Percentiles rank a stretch among this genome's conserved stretches.
phyloP scores from a whole-genome alignment of 2,888 invertebrate species.

The Tineola bisselliella region DNA sequence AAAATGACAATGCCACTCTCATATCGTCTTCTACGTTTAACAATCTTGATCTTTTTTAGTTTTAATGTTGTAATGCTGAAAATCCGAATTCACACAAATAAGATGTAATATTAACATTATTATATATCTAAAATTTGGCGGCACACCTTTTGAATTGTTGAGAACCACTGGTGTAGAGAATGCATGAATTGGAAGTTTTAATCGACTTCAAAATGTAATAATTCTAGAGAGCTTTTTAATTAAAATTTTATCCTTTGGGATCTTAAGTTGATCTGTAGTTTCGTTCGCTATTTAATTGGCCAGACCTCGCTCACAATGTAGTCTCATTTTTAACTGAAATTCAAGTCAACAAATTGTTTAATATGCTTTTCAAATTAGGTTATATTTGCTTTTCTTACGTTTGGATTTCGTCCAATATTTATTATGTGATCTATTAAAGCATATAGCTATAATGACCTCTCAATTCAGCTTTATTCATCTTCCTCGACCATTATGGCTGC shows the following conservation, averaged over 20 bases:
- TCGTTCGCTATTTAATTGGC: slow-evolving; percentile 8
- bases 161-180: slow-evolving; percentile 5
- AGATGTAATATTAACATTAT: no score
- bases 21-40: no score
- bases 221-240: slow-evolving; percentile 23
- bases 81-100: no score
- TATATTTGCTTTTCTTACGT: not conserved
- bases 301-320: not conserved
- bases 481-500: no score
- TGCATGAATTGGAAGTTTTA: slow-evolving; percentile 19
- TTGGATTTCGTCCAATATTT: not conserved
- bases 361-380: not conserved
- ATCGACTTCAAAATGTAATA: slow-evolving; percentile 22
- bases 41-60: no score
- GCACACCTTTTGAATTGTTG: no score
- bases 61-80: not conserved
- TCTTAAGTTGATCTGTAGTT: slow-evolving; percentile 14
- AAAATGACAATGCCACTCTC: no score
- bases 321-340: not conserved
- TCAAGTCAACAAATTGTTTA: slow-evolving; percentile 3
- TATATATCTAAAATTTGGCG: no score
- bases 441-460: not conserved
- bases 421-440: not conserved
- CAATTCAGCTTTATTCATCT: no score
- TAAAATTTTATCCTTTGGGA: slow-evolving; percentile 27